Percentiles rank a stretch among this genome's conserved stretches.
Evolutionary conservation across 2,888 invertebrate species (phyloP).

Genomic region (Eristalis tenax): DNA sequence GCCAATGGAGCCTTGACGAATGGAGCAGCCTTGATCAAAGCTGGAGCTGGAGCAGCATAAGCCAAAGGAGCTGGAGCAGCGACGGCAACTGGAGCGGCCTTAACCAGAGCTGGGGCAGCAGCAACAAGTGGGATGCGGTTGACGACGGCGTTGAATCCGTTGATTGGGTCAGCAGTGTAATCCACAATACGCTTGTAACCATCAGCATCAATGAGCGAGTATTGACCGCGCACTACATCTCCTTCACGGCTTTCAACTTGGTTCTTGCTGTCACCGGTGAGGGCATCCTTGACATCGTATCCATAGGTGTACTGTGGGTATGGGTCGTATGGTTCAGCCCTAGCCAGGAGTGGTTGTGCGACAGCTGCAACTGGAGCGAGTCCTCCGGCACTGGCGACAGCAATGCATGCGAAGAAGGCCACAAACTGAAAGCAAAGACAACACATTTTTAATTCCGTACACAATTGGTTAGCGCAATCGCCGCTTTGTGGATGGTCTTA

Average conservation of each 20-base stretch:
- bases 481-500: conserved; percentile 5
- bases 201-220: conserved; percentile 66
- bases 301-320: conserved; percentile 59
- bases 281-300: conserved; percentile 58
- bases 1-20: too few relatives aligned
- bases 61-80: conserved; percentile 36
- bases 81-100: conserved; percentile 37
- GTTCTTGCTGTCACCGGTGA: conserved; percentile 60
- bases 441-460: conserved; percentile 22
- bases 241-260: conserved; percentile 60
- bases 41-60: conserved; percentile 58
- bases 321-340: conserved; percentile 48
- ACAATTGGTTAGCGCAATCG: background rate
- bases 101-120: conserved; percentile 26
- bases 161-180: conserved; percentile 57
- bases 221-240: conserved; percentile 61
- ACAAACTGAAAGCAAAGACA: conserved; percentile 73
- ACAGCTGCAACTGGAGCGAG: conserved; percentile 72
- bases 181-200: conserved; percentile 64
- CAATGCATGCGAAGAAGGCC: conserved; percentile 76
- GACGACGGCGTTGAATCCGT: conserved; percentile 65
- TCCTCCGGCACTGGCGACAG: conserved; percentile 77
- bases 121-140: conserved; percentile 58
- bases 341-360: conserved; percentile 56
- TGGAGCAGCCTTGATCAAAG: background rate